Conservation (phyloP, 2,113 vertebrate species). For the Zosterops hypoxanthus region DNA sequence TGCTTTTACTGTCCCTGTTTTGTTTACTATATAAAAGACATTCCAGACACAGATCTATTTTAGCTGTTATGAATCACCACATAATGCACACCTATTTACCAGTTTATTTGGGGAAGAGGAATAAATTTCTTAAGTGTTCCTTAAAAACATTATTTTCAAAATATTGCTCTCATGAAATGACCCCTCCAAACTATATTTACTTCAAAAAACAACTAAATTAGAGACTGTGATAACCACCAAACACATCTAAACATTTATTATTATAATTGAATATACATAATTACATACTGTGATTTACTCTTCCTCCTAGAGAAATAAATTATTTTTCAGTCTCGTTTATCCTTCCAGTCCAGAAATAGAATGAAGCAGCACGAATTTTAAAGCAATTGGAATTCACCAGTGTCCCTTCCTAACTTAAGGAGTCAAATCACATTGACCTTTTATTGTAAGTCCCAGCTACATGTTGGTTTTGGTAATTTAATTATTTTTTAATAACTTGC, state of each 20-base stretch:
- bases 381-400: constrained; percentile 45
- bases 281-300: constrained; percentile 67
- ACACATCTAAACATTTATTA: constrained; percentile 63
- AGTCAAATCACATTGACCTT: constrained; percentile 56
- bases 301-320: constrained; percentile 66
- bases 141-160: constrained; percentile 30
- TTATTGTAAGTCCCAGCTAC: constrained; percentile 34
- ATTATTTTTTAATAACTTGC: constrained; percentile 70
- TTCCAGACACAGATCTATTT: background rate
- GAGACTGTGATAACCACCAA: constrained; percentile 66
- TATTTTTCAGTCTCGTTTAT: constrained; percentile 38
- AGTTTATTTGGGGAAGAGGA: background rate
- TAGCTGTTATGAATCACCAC: background rate
- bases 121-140: background rate
- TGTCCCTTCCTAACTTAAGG: constrained; percentile 17
- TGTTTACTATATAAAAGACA: constrained; percentile 4
- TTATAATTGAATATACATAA: constrained; percentile 68
- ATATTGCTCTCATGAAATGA: background rate
- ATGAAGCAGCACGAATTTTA: background rate
- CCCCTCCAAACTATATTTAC: constrained; percentile 59
- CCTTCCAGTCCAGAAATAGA: constrained; percentile 29
- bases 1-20: background rate
- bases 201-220: constrained; percentile 64
- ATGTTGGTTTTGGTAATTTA: constrained; percentile 63
- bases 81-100: constrained; percentile 7